These are phyloP conservation scores for Aphelenchoides besseyi DNA, from an alignment of 1,140 invertebrate genomes.

Conservation along the genomic window DNA sequence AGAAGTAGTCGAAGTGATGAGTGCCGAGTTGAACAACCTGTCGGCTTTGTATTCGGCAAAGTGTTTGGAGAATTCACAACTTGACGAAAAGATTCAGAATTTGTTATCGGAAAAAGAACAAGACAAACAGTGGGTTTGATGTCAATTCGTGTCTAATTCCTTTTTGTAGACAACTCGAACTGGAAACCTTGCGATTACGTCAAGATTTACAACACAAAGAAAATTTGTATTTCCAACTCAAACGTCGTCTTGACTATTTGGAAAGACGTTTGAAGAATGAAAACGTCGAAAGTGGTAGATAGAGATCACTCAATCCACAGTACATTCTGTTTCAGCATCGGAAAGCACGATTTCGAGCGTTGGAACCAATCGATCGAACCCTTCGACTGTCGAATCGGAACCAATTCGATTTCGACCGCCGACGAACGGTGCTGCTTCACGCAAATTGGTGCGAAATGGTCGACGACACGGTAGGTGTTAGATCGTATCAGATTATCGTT, in stretches of 20 bases:
- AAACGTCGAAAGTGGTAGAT: neutral
- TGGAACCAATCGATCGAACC: slow-evolving; percentile 1
- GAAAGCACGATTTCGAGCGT: too few species aligned
- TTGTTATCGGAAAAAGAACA: slow-evolving; percentile 65
- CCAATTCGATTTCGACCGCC: too few species aligned
- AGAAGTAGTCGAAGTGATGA: slow-evolving; percentile 72
- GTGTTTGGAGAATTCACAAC: slow-evolving; percentile 79
- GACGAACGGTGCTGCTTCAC: slow-evolving; percentile 20
- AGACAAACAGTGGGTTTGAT: slow-evolving; percentile 25
- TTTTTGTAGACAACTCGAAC: slow-evolving; percentile 37
- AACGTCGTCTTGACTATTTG: slow-evolving; percentile 3
- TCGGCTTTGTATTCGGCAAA: slow-evolving; percentile 85
- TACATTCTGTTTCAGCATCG: too few species aligned
- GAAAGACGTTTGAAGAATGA: neutral
- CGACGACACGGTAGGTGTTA: neutral
- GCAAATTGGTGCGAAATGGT: neutral
- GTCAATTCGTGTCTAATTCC: neutral
- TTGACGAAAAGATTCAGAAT: slow-evolving; percentile 77
- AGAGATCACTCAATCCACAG: too few species aligned
- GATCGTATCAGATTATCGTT: too few species aligned
- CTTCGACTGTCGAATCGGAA: slow-evolving; percentile 27
- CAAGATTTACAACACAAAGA: slow-evolving; percentile 44
- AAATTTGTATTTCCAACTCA: neutral
- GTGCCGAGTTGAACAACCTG: slow-evolving; percentile 78
- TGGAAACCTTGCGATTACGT: slow-evolving; percentile 33